Base-by-base conservation (phyloP, 2,888 invertebrate species). In the Ellobium chinense region DNA sequence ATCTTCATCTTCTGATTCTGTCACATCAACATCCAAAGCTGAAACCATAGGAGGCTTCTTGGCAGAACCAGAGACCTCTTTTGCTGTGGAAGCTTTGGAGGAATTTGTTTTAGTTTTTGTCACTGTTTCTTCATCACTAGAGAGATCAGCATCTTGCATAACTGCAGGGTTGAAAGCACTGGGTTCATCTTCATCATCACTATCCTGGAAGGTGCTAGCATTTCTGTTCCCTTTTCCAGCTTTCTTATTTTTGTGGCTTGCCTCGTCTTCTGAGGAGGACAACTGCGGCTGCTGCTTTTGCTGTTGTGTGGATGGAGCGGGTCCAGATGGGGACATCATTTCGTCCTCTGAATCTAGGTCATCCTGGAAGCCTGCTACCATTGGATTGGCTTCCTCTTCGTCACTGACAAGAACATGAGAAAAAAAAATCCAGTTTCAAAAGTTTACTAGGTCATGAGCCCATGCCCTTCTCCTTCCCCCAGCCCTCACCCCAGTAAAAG, bases 301-400 rank as follows among this genome's bases (percentile, higher is more conserved):
- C 29, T 29, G 12, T 46, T 46, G 9, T 5, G 54, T 65, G 66
- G 34, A 65, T 18, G 34, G 21, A 14, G 34, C 18, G 18, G n/a
- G 24, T 14, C 1, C 27, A 46, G 54, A 7, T 21, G 46, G 63
- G 27, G 29, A 29, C 9, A 14, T 31, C n/a, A 12, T 74, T 65
- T 92, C 91, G 84, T 95, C 95, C 66, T 95, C 95, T 0, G 95
- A 95, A 87, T 96, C 96, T 65, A 97, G 93, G 91, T 97, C 97
- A 91, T 97, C 97, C 92, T 96, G 96, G 86, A 96, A 96, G 72
- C 96, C 95, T 36, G 96, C 96, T 0, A 98, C 93, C 91, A 93
- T 90, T 4, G 93, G 93, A 82, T 93, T 93, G 56, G 78, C 85
- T 9, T 86, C 87, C n/a, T 89, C 90, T 31, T 92, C 92, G 81